Evolutionary conservation across 2,888 invertebrate genomes (phyloP).

Genomic region (Latrodectus elegans): DNA sequence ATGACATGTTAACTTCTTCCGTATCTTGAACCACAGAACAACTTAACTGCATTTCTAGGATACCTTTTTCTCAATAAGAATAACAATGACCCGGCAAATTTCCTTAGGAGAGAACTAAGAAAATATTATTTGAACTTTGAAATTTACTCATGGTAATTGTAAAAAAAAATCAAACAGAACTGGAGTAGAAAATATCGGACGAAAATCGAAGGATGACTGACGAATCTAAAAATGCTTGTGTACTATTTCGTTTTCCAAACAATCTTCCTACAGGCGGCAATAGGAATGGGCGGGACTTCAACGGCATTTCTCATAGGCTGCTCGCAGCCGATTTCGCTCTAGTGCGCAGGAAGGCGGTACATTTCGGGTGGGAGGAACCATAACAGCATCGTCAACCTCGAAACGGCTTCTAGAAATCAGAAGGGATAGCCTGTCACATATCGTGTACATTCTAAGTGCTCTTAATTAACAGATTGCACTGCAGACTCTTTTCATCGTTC

Average conservation of each 20-base stretch:
- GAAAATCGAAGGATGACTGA: constrained; percentile 1
- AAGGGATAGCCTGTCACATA: constrained; percentile 41
- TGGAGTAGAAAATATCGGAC: neutral
- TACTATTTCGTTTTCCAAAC: no score
- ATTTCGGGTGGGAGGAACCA: neutral
- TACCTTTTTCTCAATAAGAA: neutral
- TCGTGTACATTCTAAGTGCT: constrained; percentile 59
- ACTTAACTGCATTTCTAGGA: constrained; percentile 45
- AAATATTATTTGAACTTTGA: no score
- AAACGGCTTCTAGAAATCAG: constrained; percentile 17
- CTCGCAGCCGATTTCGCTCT: neutral
- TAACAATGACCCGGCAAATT: neutral
- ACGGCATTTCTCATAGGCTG: constrained; percentile 24
- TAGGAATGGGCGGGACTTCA: constrained; percentile 21
- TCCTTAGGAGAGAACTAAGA: neutral
- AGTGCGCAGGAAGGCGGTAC: constrained; percentile 41
- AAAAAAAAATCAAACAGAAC: no score
- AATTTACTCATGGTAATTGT: no score
- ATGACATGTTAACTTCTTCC: constrained; percentile 47
- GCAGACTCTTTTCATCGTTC: constrained; percentile 24
- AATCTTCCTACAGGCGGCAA: neutral
- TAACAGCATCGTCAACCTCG: constrained; percentile 1
- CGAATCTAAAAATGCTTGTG: no score
- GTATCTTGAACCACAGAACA: constrained; percentile 40
- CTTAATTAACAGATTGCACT: constrained; percentile 56